Conservation (phyloP, 2,797 vertebrate genomes). For the Lemur catta region DNA sequence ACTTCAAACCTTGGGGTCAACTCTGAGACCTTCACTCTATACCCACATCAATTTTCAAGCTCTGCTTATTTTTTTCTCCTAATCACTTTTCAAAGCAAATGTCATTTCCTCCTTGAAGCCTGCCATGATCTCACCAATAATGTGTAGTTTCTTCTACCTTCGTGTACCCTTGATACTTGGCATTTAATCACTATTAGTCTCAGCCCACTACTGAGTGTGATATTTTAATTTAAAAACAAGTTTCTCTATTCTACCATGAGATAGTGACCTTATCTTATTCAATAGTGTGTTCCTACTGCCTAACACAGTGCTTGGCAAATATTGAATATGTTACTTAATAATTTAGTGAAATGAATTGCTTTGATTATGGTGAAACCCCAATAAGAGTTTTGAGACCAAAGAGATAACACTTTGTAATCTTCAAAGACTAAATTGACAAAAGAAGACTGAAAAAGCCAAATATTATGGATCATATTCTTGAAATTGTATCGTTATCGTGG, state of each 20-base stretch:
- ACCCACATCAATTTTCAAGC: not conserved
- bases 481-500: conserved; percentile 47
- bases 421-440: conserved; percentile 37
- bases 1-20: not conserved
- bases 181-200: not conserved
- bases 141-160: not conserved
- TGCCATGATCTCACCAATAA: not conserved
- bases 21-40: not conserved
- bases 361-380: not conserved
- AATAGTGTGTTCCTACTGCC: not conserved
- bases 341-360: not conserved
- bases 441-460: not conserved
- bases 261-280: not conserved
- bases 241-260: not conserved
- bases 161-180: not conserved
- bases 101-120: not conserved
- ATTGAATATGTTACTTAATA: not conserved
- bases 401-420: not conserved
- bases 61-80: not conserved
- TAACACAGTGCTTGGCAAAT: not conserved
- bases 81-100: conserved; percentile 23
- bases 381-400: not conserved
- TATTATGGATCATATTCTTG: not conserved
- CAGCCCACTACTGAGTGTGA: not conserved
- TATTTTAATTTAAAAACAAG: conserved; percentile 1